phyloP scores from a whole-genome alignment of 2,113 vertebrate genomes.

The Callocephalon fimbriatum region DNA sequence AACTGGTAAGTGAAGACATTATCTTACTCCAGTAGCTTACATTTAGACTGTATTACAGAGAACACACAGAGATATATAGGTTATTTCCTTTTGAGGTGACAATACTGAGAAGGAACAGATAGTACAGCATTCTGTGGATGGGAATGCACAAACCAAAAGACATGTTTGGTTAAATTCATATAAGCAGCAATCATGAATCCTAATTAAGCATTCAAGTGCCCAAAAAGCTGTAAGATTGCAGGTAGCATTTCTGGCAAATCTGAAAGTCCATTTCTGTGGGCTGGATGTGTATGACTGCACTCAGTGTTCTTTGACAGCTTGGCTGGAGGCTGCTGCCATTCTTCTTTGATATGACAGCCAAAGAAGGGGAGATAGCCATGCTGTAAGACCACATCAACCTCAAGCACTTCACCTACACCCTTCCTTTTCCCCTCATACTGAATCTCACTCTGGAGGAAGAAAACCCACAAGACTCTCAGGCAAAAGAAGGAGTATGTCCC shows the following conservation, averaged over 20 bases:
- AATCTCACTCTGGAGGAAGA: background rate
- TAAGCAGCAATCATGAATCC: background rate
- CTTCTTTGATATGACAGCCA: background rate
- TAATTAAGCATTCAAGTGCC: background rate
- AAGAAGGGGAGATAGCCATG: background rate
- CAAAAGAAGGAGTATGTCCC: background rate
- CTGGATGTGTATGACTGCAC: background rate
- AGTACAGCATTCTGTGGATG: background rate
- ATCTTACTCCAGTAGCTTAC: background rate
- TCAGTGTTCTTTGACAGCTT: background rate
- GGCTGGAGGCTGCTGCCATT: background rate
- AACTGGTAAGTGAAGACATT: constrained; percentile 85
- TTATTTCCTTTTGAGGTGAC: background rate
- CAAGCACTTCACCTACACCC: background rate
- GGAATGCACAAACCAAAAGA: background rate
- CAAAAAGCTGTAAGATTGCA: background rate
- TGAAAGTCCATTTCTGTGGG: background rate
- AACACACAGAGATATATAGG: background rate
- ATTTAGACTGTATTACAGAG: background rate
- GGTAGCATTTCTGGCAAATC: background rate
- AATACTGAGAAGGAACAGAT: background rate
- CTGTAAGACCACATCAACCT: background rate
- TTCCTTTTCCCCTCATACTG: background rate
- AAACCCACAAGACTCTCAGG: accelerated
- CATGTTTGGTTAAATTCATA: background rate